Conservation (phyloP, 2,113 vertebrate genomes). For the Arizona elegans region DNA sequence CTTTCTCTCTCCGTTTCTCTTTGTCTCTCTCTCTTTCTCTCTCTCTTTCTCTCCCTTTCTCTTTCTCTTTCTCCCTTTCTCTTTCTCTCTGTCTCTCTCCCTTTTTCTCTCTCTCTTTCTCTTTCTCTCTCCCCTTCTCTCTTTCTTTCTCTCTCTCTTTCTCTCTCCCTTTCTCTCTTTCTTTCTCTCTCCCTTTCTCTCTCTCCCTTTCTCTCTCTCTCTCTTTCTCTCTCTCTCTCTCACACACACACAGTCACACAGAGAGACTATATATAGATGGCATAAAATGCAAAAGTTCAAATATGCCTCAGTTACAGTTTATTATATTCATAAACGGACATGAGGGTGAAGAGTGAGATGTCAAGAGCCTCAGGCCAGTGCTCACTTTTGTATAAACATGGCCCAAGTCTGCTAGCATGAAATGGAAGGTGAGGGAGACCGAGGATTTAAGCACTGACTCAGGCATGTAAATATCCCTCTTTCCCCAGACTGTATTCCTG, state of each 20-base stretch:
- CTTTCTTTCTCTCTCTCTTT: background rate
- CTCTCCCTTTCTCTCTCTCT: too few species aligned
- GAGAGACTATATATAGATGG: background rate
- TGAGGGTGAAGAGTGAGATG: background rate
- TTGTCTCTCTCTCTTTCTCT: fast-evolving
- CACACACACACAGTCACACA: background rate
- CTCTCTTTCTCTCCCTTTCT: fast-evolving
- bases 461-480: background rate
- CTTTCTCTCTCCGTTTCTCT: fast-evolving
- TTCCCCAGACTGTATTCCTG: background rate
- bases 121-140: fast-evolving
- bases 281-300: background rate
- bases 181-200: background rate
- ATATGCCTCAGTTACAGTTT: background rate
- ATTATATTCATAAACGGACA: background rate
- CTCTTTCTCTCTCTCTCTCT: fast-evolving
- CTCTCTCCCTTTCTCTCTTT: background rate
- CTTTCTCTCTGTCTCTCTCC: background rate
- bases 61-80: background rate
- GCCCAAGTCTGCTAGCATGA: background rate
- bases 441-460: background rate
- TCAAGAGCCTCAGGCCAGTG: background rate
- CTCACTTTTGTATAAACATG: background rate
- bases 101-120: too few species aligned
- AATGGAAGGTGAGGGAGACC: background rate